These are phyloP conservation scores for Emydocephalus ijimae DNA, from an alignment of 2,113 vertebrate species.

Conservation along the genomic window DNA sequence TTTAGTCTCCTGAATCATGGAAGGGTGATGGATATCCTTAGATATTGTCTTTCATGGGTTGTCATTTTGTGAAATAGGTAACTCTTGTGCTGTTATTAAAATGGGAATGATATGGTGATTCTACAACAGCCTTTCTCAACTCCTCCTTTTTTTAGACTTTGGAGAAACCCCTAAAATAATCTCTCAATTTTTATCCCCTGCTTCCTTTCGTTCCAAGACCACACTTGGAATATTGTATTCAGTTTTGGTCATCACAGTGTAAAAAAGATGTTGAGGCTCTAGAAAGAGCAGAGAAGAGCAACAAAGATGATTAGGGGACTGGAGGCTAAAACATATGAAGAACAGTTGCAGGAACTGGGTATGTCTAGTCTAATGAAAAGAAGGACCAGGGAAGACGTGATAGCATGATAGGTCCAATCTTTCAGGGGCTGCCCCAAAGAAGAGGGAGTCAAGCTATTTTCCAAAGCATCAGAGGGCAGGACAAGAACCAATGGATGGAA, in stretches of 20 bases:
- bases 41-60: neutral
- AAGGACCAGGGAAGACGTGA: neutral
- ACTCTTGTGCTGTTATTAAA: neutral
- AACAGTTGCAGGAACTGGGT: neutral
- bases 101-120: neutral
- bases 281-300: neutral
- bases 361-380: neutral
- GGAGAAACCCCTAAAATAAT: neutral
- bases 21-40: neutral
- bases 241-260: neutral
- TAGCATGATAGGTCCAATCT: neutral
- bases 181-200: neutral
- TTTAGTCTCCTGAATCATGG: neutral
- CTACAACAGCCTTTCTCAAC: neutral
- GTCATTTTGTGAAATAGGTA: neutral
- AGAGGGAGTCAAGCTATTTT: neutral
- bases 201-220: neutral
- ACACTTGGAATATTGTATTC: neutral
- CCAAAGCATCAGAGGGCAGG: neutral
- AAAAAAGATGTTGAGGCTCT: neutral
- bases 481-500: neutral
- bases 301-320: neutral
- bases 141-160: neutral
- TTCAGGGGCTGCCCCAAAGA: neutral
- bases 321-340: neutral